These are phyloP conservation scores for Cryptus armator DNA, from an alignment of 2,888 invertebrate genomes.

Conservation along the genomic window DNA sequence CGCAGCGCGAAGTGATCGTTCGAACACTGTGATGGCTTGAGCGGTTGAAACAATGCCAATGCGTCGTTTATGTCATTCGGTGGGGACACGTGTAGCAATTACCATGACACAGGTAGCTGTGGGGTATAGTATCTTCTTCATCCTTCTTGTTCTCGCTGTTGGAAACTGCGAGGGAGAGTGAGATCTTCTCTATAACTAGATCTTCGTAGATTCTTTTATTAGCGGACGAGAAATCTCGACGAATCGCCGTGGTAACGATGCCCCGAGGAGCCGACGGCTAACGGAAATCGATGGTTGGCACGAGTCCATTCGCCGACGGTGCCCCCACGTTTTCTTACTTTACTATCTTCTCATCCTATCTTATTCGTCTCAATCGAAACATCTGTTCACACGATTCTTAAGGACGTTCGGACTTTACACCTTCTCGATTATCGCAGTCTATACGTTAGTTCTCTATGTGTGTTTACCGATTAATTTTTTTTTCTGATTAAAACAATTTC, in stretches of 20 bases:
- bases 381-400: constrained; percentile 39
- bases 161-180: not conserved
- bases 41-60: constrained; percentile 80
- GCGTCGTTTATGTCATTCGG: constrained; percentile 69
- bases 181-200: constrained; percentile 20
- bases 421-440: not conserved
- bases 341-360: constrained; percentile 27
- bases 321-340: constrained; percentile 46
- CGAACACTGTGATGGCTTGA: not conserved
- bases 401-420: not conserved
- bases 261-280: constrained; percentile 47
- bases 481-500: not conserved
- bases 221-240: constrained; percentile 36
- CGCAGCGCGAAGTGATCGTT: constrained; percentile 47
- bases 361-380: constrained; percentile 42
- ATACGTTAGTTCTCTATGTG: not conserved
- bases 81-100: constrained; percentile 79
- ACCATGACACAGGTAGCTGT: constrained; percentile 76
- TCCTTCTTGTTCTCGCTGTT: constrained; percentile 7
- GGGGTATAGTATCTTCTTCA: constrained; percentile 50
- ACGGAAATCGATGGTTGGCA: constrained; percentile 69
- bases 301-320: constrained; percentile 59
- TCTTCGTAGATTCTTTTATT: constrained; percentile 53
- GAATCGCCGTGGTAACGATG: constrained; percentile 21
- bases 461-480: not conserved